Evolutionary conservation across 1,140 invertebrate species (phyloP), one percentile per base, ranked within the genome.

Genomic region (Aphaenogaster rudis): DNA sequence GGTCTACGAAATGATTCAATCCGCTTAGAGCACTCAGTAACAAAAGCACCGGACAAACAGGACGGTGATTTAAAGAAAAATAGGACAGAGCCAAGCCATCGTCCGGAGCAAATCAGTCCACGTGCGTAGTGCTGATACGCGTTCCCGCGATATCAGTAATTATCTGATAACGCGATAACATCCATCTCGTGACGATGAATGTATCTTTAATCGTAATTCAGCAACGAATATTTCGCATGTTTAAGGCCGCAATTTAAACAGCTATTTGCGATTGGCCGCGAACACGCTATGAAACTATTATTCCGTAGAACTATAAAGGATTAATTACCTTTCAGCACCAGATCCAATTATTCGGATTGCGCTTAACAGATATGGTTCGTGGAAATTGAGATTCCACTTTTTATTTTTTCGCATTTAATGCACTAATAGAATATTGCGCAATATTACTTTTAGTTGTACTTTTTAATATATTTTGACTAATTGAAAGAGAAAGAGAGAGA

Each of bases 1-100:
- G 79, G 77, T 85, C 42, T 87, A 86, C 63, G 64, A 50, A 81
- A 86, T 59, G 28, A 61, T 86, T 13, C 64, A 50, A 81, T 50
- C 15, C 78, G 50, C 36, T n/a, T 11, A 21, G 36, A 13, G 42
- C 21, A n/a, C 28, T 52, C 21, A 21, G 39, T 33, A 52, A 57
- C 36, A 54, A 52, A 79, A 86, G 77, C 13, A 77, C 33, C 3
- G 5, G 9, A 69, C 11, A 59, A 81, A 64, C 11, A 76, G 17
- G 5, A 15, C 28, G 7, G 42, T 42, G 17, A 52, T 48, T 82
- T 45, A 9, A 67, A 39, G 21, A 81, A 42, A 48, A 48, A n/a
- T n/a, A 6, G 11, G 48, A 82, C 21, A 8, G 28, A 28, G 5
- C n/a, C 48, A 42, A 54, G 33, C 15, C 8, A 33, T 52, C 13